A percentile compares a stretch with the other conserved stretches of the same genome.
phyloP scores from a whole-genome alignment of 2,888 invertebrate genomes.

The Alcis repandata region DNA sequence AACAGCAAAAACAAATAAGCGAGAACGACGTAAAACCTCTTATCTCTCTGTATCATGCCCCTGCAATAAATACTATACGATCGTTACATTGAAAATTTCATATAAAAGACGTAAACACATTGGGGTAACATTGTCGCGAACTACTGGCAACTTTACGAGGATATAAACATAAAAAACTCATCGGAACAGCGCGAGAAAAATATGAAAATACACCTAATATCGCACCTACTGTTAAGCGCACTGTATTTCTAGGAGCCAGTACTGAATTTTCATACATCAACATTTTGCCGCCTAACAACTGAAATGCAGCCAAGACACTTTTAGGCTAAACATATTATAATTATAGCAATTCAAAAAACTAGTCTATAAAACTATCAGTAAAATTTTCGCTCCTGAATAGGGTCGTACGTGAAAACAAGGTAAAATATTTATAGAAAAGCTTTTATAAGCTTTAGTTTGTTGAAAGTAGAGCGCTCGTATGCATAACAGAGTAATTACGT shows the following conservation, averaged over 20 bases:
- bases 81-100: slow-evolving; percentile 75
- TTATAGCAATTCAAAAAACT: too few relatives aligned
- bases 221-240: slow-evolving; percentile 44
- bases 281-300: too few relatives aligned
- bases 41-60: slow-evolving; percentile 60
- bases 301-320: too few relatives aligned
- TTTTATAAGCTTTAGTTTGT: too few relatives aligned
- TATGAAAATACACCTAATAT: slow-evolving; percentile 81
- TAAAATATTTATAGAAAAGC: too few relatives aligned
- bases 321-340: too few relatives aligned
- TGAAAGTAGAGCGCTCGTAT: too few relatives aligned
- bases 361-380: too few relatives aligned
- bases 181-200: slow-evolving; percentile 71
- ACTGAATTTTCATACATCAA: neutral
- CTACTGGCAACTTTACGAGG: slow-evolving; percentile 77
- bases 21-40: slow-evolving; percentile 49
- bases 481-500: too few relatives aligned
- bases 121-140: slow-evolving; percentile 77
- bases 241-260: slow-evolving; percentile 4
- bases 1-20: slow-evolving; percentile 46
- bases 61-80: slow-evolving; percentile 64
- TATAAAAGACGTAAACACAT: slow-evolving; percentile 74
- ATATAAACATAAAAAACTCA: slow-evolving; percentile 84
- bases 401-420: too few relatives aligned
- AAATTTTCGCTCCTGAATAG: too few relatives aligned